Evolutionary conservation across 2,113 vertebrate genomes (phyloP).

Genomic region (Periophthalmus modestus): DNA sequence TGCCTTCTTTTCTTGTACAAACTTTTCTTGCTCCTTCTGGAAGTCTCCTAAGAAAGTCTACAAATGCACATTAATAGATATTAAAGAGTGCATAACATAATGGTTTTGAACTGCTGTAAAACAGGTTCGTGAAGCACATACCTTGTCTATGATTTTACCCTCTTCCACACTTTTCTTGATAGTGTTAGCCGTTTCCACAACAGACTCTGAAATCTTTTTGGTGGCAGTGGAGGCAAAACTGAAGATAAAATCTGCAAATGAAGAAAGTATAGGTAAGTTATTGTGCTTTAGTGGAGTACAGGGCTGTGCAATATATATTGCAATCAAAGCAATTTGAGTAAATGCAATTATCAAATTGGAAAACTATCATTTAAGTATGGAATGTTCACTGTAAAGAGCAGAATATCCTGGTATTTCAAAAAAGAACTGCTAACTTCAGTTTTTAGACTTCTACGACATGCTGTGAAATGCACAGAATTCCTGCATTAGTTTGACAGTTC

Average conservation of each 20-base stretch:
- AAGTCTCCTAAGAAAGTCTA: conserved; percentile 98
- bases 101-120: background rate
- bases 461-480: too few relatives aligned
- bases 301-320: too few relatives aligned
- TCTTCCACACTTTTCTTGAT: conserved; percentile 97
- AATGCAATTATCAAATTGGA: too few relatives aligned
- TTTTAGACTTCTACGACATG: too few relatives aligned
- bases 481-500: too few relatives aligned
- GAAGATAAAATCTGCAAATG: conserved; percentile 84
- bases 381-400: too few relatives aligned
- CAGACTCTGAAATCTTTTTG: conserved; percentile 93
- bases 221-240: conserved; percentile 90
- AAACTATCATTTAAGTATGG: too few relatives aligned
- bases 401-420: too few relatives aligned
- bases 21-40: conserved; percentile 97
- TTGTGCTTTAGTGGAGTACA: too few relatives aligned
- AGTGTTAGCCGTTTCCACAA: conserved; percentile 89
- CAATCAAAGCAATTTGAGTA: too few relatives aligned
- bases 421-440: too few relatives aligned
- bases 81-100: background rate
- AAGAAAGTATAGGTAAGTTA: too few relatives aligned
- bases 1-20: conserved; percentile 92
- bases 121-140: background rate
- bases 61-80: conserved; percentile 29
- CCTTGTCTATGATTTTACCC: conserved; percentile 97